Base-by-base conservation (phyloP, 2,888 invertebrate genomes). In the Dicyrtomina minuta region DNA sequence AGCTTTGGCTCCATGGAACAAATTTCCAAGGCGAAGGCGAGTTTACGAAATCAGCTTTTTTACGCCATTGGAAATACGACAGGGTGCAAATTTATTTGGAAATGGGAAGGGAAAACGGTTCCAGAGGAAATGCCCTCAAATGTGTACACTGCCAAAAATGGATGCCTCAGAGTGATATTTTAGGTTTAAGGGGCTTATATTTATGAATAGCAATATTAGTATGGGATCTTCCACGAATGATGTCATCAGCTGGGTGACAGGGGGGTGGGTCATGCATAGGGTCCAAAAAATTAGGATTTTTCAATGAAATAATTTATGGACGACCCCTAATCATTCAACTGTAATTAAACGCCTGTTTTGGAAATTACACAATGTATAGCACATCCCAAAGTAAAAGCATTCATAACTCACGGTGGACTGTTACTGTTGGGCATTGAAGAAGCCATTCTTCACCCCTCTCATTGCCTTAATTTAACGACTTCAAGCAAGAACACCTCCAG, bases 341-440 rank as follows among this genome's bases (percentile, higher is more conserved):
- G 26, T 22, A 58, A 33, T 10, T 24, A 33, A n/a, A 8, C 8
- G 33, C 33, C 33, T 5, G 33, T 33, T 33, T 22, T 43, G 2
- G 12, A 56, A 56, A 53, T 53, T 20, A 15, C 13, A 6, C 27
- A 59, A 12, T 61, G 13, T 44, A 49, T 75, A 85, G 85, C 83
- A 0, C 86, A 87, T 80, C 82, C 82, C 1, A 86, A 85, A 68
- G 82, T 86, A 1, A 84, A 83, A 73, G 79, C 85, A 0, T 89
- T 89, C 78, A 84, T 89, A 75, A 85, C 87, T 0, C 89, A 89
- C 78, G 88, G 88, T 3, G 89, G 89, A 1, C 82, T 87, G 70
- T 87, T 88, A 1, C 82, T 87, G 70, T 87, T 88, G 73, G 87
- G 88, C 55, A 83, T 87, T 1, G 85, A 86, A 76, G 89, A 89